Percentiles rank a stretch among this genome's conserved stretches.
Evolutionary conservation across 1,140 invertebrate genomes (phyloP).

Genomic region (Thereuonema tuberculata): DNA sequence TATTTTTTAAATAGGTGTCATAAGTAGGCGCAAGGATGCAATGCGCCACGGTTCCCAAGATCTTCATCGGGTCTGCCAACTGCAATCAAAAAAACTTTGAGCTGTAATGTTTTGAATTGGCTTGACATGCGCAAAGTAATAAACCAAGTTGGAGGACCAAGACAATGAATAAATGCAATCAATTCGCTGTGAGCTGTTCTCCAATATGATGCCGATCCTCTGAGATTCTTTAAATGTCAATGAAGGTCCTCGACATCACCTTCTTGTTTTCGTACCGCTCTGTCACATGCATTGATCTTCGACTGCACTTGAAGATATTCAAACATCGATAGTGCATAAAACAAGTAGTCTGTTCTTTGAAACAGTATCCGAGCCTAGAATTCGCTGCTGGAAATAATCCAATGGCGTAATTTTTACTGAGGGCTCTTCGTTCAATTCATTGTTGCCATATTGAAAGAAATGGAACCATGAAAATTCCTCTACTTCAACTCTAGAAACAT

Average conservation of each 20-base stretch:
- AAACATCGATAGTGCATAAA: slow-evolving; percentile 5
- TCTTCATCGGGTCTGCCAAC: not conserved
- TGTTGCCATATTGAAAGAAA: too few species aligned
- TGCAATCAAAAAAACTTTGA: not conserved
- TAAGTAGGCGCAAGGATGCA: too few species aligned
- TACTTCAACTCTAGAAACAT: not conserved
- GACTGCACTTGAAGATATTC: not conserved
- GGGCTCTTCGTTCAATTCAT: too few species aligned
- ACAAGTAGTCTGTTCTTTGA: slow-evolving; percentile 2
- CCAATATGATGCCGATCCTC: slow-evolving; percentile 17
- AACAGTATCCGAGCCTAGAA: not conserved
- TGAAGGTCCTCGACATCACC: slow-evolving; percentile 1
- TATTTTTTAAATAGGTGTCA: too few species aligned
- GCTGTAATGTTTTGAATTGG: slow-evolving; percentile 10
- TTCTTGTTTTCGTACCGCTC: not conserved
- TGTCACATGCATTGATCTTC: not conserved
- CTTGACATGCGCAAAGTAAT: slow-evolving; percentile 14
- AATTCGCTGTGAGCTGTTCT: slow-evolving; percentile 4
- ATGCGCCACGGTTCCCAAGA: too few species aligned
- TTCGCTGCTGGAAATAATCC: not conserved
- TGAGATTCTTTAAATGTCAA: not conserved
- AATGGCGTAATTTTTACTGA: not conserved
- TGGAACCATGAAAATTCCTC: too few species aligned
- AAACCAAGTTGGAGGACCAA: slow-evolving; percentile 12
- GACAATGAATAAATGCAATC: slow-evolving; percentile 12